Percentiles rank a stretch among this genome's conserved stretches.
Conservation (phyloP, 2,113 vertebrate genomes). For the Forbesichthys agassizii region DNA sequence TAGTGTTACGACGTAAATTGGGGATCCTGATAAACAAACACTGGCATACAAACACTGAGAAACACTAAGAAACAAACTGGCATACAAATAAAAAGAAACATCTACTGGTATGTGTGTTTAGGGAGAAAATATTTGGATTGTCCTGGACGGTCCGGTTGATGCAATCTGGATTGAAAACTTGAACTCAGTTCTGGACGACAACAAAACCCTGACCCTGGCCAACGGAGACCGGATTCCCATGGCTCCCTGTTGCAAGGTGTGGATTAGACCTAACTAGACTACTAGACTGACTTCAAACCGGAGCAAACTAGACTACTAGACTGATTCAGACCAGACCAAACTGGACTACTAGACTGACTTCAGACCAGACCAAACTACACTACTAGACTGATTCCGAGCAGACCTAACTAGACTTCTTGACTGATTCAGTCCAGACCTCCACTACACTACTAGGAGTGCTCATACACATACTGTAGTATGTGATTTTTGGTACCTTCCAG, state of each 20-base stretch:
- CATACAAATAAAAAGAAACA: not conserved
- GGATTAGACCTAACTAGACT: not conserved
- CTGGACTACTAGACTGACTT: too few relatives aligned
- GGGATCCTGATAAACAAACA: not conserved
- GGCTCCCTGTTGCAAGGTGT: constrained; percentile 78
- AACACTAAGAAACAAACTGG: not conserved
- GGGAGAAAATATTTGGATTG: constrained; percentile 79
- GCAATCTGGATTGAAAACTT: constrained; percentile 82
- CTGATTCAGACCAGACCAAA: too few relatives aligned
- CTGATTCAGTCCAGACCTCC: too few relatives aligned
- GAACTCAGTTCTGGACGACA: constrained; percentile 80
- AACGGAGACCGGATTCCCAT: constrained; percentile 81
- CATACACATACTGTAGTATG: too few relatives aligned
- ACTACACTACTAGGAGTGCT: too few relatives aligned
- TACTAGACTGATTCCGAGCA: too few relatives aligned
- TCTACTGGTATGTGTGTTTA: constrained; percentile 26
- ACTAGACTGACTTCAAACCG: not conserved
- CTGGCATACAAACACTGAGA: not conserved
- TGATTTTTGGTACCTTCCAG: constrained; percentile 19
- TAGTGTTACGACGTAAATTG: too few relatives aligned
- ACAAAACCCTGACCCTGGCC: constrained; percentile 79
- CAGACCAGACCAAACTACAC: too few relatives aligned
- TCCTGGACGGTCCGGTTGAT: constrained; percentile 79
- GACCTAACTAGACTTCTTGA: too few relatives aligned
- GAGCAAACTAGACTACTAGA: too few relatives aligned